Conservation (phyloP, 2,888 invertebrate species). For the Stramonita haemastoma region DNA sequence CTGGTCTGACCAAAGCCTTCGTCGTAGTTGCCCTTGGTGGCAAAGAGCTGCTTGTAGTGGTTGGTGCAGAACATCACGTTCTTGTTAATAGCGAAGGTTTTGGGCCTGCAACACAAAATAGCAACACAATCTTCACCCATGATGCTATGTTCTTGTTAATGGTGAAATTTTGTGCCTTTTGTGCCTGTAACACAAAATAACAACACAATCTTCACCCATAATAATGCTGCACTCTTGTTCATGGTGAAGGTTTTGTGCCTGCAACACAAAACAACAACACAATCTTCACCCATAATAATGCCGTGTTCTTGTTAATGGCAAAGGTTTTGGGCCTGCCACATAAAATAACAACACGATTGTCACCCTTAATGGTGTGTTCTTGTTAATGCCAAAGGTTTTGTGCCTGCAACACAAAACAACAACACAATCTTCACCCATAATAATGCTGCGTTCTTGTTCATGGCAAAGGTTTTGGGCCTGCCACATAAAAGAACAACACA, state of each 20-base stretch:
- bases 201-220: too few relatives aligned
- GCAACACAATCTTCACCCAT: neutral
- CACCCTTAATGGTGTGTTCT: too few relatives aligned
- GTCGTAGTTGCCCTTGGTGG: slow-evolving; percentile 72
- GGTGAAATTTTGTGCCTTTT: slow-evolving; percentile 95
- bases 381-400: too few relatives aligned
- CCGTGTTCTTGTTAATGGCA: slow-evolving; percentile 93
- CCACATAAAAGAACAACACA: too few relatives aligned
- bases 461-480: neutral
- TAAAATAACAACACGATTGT: neutral
- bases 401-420: too few relatives aligned
- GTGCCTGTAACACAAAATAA: slow-evolving; percentile 81
- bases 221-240: too few relatives aligned
- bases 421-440: too few relatives aligned
- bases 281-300: too few relatives aligned
- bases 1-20: slow-evolving; percentile 73
- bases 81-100: slow-evolving; percentile 94
- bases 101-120: slow-evolving; percentile 83
- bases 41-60: slow-evolving; percentile 93
- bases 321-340: slow-evolving; percentile 90
- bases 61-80: slow-evolving; percentile 93
- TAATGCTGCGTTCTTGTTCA: too few relatives aligned
- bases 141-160: slow-evolving; percentile 94
- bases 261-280: too few relatives aligned
- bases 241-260: neutral